Percentiles rank a stretch among this genome's conserved stretches.
Conservation (phyloP, 2,797 vertebrate species). For the Enteromius unitaeniatus region DNA sequence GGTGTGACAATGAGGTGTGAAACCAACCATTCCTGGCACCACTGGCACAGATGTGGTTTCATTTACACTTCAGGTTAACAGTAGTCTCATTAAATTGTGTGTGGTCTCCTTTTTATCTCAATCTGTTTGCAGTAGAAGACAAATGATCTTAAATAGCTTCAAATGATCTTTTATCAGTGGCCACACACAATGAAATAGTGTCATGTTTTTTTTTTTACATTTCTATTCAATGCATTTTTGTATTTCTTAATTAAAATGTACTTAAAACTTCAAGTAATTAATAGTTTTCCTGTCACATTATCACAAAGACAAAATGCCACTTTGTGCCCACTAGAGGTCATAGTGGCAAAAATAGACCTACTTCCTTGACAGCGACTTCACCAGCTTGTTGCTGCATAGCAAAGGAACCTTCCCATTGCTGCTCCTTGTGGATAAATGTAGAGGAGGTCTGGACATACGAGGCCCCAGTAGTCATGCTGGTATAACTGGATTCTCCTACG, state of each 20-base stretch:
- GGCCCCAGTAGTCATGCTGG: conserved; percentile 70
- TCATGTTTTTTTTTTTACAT: background rate
- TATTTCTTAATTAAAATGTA: background rate
- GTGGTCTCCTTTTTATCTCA: conserved; percentile 3
- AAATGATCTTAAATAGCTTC: background rate
- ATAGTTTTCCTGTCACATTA: background rate
- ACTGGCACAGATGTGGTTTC: background rate
- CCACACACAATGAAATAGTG: background rate
- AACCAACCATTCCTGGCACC: background rate
- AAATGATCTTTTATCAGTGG: background rate
- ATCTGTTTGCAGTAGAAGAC: background rate
- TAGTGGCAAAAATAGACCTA: conserved; percentile 37
- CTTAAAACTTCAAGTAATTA: background rate
- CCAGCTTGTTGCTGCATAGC: conserved; percentile 71
- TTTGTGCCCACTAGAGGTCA: conserved; percentile 52
- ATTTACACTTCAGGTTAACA: background rate
- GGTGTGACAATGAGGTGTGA: background rate
- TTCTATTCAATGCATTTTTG: background rate
- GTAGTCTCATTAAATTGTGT: background rate
- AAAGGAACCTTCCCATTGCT: conserved; percentile 80
- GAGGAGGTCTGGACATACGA: conserved; percentile 61
- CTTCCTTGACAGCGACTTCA: conserved; percentile 68
- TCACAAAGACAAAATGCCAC: background rate
- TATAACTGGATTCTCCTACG: conserved; percentile 77
- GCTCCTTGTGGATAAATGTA: conserved; percentile 79